Conservation (phyloP, 2,113 vertebrate species). For the Cyanistes caeruleus region DNA sequence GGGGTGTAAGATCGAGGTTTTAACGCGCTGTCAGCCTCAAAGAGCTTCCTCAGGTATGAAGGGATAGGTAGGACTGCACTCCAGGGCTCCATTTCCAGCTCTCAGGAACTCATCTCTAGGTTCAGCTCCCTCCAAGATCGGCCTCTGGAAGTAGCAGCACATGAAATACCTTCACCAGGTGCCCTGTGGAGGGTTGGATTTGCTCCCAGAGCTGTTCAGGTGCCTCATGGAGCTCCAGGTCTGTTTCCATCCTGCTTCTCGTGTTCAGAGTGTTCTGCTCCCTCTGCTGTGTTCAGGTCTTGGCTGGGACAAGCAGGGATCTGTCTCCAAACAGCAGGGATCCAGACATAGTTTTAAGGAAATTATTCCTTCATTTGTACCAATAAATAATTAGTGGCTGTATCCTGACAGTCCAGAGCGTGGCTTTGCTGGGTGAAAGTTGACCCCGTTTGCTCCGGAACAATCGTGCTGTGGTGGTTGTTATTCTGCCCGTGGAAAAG, state of each 20-base stretch:
- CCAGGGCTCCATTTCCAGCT: not conserved
- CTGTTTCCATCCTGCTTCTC: not conserved
- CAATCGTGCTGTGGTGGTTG: not conserved
- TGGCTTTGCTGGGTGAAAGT: not conserved
- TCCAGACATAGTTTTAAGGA: accelerated
- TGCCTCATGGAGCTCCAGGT: not conserved
- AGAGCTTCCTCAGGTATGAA: not conserved
- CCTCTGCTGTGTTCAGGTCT: not conserved
- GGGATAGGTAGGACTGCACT: too few relatives aligned
- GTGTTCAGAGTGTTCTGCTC: not conserved
- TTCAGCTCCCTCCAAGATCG: not conserved
- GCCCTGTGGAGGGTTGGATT: not conserved
- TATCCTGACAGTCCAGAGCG: not conserved
- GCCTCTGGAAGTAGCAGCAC: not conserved
- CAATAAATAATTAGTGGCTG: not conserved
- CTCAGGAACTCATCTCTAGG: not conserved
- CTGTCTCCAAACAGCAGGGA: not conserved
- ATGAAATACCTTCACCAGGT: not conserved
- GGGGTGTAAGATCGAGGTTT: accelerated
- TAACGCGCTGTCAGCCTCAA: accelerated
- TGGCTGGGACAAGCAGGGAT: not conserved
- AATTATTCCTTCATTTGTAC: not conserved
- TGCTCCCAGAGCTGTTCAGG: not conserved
- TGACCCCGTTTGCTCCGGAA: not conserved
- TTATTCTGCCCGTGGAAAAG: not conserved